Evolutionary conservation across 2,797 vertebrate species (phyloP).

Genomic region (Pseudomugil tenellus): DNA sequence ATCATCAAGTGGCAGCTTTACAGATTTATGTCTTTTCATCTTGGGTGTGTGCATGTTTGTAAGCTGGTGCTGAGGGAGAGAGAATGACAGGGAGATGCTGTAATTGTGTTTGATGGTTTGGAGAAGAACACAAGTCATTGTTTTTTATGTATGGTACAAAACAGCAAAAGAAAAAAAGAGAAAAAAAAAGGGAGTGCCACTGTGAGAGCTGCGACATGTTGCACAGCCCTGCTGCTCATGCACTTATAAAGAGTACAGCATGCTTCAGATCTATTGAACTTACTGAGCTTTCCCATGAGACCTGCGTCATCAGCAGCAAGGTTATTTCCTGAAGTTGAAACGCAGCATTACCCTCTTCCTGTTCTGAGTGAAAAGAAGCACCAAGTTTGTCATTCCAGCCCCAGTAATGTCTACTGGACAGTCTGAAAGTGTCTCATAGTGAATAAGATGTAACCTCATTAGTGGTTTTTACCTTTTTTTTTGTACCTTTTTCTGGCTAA

Average conservation of each 20-base stretch:
- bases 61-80: conserved; percentile 46
- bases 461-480: not conserved
- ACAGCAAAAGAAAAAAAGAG: conserved; percentile 2
- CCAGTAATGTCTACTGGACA: conserved; percentile 23
- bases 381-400: conserved; percentile 38
- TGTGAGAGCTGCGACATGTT: conserved; percentile 43
- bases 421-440: no score
- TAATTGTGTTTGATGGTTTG: conserved; percentile 31
- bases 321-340: conserved; percentile 78
- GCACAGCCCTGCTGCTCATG: conserved; percentile 25
- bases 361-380: conserved; percentile 65
- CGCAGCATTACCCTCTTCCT: conserved; percentile 76
- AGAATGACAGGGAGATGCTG: conserved; percentile 31
- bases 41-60: conserved; percentile 42
- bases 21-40: conserved; percentile 67
- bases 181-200: not conserved
- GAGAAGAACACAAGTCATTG: conserved; percentile 20
- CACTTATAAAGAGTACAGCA: conserved; percentile 40
- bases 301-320: conserved; percentile 72
- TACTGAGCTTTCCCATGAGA: conserved; percentile 69
- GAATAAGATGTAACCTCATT: no score
- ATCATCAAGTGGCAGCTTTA: conserved; percentile 69
- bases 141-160: conserved; percentile 36
- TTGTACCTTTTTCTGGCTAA: not conserved
- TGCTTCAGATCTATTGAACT: conserved; percentile 52